These are phyloP conservation scores for Triplophysa dalaica DNA, from an alignment of 2,113 vertebrate species.

Conservation along the genomic window DNA sequence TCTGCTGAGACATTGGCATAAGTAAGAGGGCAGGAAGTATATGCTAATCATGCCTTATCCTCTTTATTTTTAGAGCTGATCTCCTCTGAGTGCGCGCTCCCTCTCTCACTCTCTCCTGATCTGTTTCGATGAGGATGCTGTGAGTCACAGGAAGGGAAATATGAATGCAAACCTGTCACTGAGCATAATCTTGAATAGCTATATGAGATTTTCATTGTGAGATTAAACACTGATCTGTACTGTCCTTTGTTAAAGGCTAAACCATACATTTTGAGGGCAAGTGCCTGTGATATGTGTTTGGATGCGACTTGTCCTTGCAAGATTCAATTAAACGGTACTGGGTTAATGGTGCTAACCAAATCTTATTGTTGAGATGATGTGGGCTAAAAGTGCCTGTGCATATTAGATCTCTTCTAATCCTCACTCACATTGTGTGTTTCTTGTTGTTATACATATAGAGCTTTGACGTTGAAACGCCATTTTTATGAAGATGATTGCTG, in stretches of 20 bases:
- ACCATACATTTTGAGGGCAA: background rate
- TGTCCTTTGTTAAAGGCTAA: conserved; percentile 8
- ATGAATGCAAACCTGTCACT: conserved; percentile 59
- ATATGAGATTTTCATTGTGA: background rate
- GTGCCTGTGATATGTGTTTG: background rate
- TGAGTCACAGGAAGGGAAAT: conserved; percentile 65
- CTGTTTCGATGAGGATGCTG: conserved; percentile 57
- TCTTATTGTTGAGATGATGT: background rate
- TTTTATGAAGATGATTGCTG: conserved; percentile 24
- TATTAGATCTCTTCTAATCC: background rate
- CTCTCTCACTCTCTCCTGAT: background rate
- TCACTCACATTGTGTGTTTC: conserved; percentile 10
- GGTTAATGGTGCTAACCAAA: conserved; percentile 5
- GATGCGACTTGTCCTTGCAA: background rate
- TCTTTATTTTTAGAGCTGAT: conserved; percentile 73
- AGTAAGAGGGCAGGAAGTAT: conserved; percentile 54
- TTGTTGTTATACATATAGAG: conserved; percentile 9
- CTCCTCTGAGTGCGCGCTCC: conserved; percentile 62
- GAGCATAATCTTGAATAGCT: background rate
- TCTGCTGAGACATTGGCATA: conserved; percentile 44
- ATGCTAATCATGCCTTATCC: conserved; percentile 61
- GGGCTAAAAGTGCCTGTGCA: conserved; percentile 11
- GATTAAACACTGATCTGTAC: background rate
- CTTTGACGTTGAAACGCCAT: conserved; percentile 18
- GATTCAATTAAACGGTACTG: conserved; percentile 24